Evolutionary conservation across 1,140 invertebrate genomes (phyloP).

Genomic region (Euwallacea fornicatus): DNA sequence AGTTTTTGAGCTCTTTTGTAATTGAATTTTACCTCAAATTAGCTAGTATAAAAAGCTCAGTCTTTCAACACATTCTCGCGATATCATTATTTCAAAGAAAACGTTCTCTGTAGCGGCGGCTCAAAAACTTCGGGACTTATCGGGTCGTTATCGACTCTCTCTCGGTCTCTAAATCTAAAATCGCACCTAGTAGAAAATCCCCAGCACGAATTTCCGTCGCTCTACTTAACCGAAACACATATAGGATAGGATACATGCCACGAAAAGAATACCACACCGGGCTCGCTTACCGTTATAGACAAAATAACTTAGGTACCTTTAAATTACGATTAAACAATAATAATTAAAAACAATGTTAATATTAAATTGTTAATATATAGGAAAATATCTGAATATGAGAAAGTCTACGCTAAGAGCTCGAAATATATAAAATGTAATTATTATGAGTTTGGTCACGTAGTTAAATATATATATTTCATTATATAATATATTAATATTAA

Average conservation of each 20-base stretch:
- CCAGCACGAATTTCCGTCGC: constrained; percentile 26
- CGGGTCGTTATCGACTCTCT: constrained; percentile 15
- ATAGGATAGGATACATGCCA: constrained; percentile 38
- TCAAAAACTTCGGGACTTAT: not conserved
- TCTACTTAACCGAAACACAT: constrained; percentile 18
- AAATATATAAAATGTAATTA: constrained; percentile 45
- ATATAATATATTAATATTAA: constrained; percentile 43
- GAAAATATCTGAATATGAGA: constrained; percentile 50
- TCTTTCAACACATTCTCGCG: constrained; percentile 14
- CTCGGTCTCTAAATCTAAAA: constrained; percentile 10
- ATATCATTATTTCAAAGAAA: not conserved
- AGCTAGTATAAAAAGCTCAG: constrained; percentile 30
- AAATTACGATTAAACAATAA: constrained; percentile 47
- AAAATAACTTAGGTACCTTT: constrained; percentile 43
- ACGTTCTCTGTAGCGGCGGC: not conserved
- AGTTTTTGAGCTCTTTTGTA: not conserved
- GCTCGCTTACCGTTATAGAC: constrained; percentile 30
- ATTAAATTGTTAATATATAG: constrained; percentile 47
- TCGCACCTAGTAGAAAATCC: constrained; percentile 3
- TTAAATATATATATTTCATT: constrained; percentile 44
- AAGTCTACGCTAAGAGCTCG: constrained; percentile 41
- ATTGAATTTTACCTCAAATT: constrained; percentile 3
- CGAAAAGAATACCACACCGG: constrained; percentile 46
- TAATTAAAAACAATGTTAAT: constrained; percentile 47
- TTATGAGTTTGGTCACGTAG: constrained; percentile 49